Conservation (phyloP, 2,797 vertebrate species). For the Pseudotriccus pelzelni region DNA sequence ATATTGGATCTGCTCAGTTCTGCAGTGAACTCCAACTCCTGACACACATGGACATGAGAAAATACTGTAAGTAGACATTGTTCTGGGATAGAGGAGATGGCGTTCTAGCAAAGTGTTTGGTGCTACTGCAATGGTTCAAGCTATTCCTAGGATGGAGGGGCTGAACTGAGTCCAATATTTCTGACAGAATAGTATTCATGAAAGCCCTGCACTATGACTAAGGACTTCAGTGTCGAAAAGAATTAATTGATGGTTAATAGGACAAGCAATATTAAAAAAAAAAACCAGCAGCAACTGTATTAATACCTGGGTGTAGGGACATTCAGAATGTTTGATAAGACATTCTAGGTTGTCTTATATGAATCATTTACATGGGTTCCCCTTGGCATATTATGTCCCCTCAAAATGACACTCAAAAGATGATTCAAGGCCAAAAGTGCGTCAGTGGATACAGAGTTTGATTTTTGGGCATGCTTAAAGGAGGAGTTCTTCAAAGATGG, state of each 20-base stretch:
- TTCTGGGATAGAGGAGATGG: not conserved
- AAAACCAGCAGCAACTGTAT: not conserved
- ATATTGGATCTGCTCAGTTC: not conserved
- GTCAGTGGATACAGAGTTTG: not conserved
- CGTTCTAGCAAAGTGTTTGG: not conserved
- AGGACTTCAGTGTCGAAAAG: not conserved
- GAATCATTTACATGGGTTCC: not conserved
- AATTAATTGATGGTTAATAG: not conserved
- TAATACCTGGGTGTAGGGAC: not conserved
- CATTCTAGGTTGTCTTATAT: not conserved
- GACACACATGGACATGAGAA: not conserved
- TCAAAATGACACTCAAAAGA: not conserved
- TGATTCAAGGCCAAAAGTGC: not conserved
- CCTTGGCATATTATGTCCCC: not conserved
- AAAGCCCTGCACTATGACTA: not conserved
- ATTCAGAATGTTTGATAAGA: not conserved
- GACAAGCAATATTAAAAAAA: not conserved
- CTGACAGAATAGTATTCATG: not conserved
- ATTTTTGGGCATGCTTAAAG: not conserved
- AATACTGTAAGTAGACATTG: rapidly evolving
- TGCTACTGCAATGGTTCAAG: not conserved
- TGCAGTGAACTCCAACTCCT: not conserved
- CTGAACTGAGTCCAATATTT: not conserved
- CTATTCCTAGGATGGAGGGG: not conserved
- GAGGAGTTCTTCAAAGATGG: not conserved